phyloP scores from a whole-genome alignment of 2,888 invertebrate species.

The Sclerodermus sp. region DNA sequence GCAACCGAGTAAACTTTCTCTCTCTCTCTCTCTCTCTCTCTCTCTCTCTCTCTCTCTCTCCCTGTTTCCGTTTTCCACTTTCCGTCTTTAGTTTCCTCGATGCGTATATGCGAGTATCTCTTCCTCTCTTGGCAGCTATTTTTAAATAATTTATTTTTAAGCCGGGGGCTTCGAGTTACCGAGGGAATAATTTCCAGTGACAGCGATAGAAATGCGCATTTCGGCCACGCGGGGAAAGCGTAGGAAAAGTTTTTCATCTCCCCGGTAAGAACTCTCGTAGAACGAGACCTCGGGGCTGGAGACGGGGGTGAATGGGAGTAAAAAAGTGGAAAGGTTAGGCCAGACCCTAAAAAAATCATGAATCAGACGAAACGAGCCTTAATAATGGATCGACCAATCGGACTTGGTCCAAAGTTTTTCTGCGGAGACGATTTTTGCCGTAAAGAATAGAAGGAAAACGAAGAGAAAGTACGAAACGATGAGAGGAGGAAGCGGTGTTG shows the following conservation, averaged over 20 bases:
- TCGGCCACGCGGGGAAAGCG: not conserved
- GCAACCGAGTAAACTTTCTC: too few relatives aligned
- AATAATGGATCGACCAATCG: slow-evolving; percentile 32
- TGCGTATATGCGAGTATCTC: not conserved
- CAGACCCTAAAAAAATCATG: slow-evolving; percentile 29
- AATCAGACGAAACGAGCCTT: slow-evolving; percentile 29
- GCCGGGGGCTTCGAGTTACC: not conserved
- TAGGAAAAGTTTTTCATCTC: not conserved
- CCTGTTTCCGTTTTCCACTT: not conserved
- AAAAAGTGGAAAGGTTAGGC: not conserved
- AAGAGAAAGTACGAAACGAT: not conserved
- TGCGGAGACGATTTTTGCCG: not conserved
- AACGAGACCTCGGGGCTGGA: not conserved
- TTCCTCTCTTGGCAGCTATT: not conserved
- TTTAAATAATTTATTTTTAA: slow-evolving; percentile 5
- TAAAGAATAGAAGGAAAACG: not conserved
- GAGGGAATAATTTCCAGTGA: not conserved
- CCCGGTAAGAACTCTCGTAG: slow-evolving; percentile 1
- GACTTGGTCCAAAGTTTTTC: slow-evolving; percentile 19
- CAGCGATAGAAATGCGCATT: not conserved
- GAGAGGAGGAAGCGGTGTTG: not conserved
- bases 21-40: too few relatives aligned
- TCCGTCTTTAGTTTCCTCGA: not conserved
- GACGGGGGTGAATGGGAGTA: not conserved
- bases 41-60: too few relatives aligned